Conservation (phyloP, 2,888 invertebrate genomes). For the Apotomis betuletana region DNA sequence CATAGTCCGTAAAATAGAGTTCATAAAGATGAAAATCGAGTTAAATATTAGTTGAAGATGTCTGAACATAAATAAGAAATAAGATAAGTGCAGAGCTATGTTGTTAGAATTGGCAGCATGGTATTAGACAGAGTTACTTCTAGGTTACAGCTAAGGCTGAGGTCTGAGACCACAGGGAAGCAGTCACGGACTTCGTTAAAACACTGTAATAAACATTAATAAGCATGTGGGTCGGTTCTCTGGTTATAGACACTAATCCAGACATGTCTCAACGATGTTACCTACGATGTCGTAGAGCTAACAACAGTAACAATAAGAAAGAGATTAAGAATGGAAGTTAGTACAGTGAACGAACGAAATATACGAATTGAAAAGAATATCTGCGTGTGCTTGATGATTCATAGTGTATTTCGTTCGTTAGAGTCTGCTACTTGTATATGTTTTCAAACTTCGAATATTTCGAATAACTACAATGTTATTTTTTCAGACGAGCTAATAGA, state of each 20-base stretch:
- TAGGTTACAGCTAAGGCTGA: constrained; percentile 6
- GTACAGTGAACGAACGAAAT: too few relatives aligned
- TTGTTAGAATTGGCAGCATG: constrained; percentile 29
- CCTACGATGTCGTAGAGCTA: neutral
- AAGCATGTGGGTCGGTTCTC: constrained; percentile 2
- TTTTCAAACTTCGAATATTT: too few relatives aligned
- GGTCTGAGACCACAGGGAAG: constrained; percentile 24
- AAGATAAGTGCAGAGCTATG: constrained; percentile 1
- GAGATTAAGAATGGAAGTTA: too few relatives aligned
- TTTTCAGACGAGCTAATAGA: too few relatives aligned
- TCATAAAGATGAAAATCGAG: neutral
- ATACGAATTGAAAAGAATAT: too few relatives aligned
- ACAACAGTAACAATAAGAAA: too few relatives aligned
- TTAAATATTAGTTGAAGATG: neutral
- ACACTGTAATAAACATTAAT: constrained; percentile 26
- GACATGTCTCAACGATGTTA: neutral
- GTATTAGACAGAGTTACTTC: constrained; percentile 22
- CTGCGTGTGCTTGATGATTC: too few relatives aligned
- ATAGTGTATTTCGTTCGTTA: too few relatives aligned
- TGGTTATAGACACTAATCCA: constrained; percentile 16
- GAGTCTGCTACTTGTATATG: too few relatives aligned
- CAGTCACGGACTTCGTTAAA: constrained; percentile 11
- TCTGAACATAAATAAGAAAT: constrained; percentile 19
- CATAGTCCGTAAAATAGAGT: neutral
- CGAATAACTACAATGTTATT: too few relatives aligned